Base-by-base conservation (phyloP, 2,797 vertebrate genomes). In the Picus viridis region DNA sequence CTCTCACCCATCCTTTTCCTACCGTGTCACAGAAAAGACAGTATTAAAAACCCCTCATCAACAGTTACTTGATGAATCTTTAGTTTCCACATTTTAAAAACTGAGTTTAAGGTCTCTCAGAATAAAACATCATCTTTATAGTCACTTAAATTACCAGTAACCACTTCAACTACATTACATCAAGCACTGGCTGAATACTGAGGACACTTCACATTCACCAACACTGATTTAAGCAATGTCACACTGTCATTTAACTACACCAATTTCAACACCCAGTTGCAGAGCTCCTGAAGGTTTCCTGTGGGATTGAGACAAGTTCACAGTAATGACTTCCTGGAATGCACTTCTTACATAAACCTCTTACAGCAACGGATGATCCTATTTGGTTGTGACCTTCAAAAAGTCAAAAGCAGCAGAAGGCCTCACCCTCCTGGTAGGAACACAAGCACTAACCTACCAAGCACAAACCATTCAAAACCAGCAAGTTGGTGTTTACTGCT, bases 271-370 rank as follows among this genome's bases (percentile, higher is more conserved):
- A 56, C 9, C 36, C 1, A n/a, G 56, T 51, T 24, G 19, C 77
- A 34, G 1, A 41, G 23, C 11, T 83, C 56, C 54, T 22, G 9
- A 54, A 76, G 8, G 63, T 54, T 91, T 73, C 80, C 65, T 53
- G 32, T 36, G 56, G 49, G 62, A 84, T 53, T 5, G 64, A 63
- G 64, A 56, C 62, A 76, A 17, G n/a, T 86, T 92, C 78, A 61
- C 30, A 88, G 77, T 27, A 81, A 74, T 59, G 78, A 81, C 47
- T 68, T 95, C 89, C 93, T 88, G 65, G 73, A 92, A 94, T 19
- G 74, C 74, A 43, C 30, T 77, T 83, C 62, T 91, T 77, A 41
- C 10, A 61, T 69, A 95, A 96, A 93, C 17, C 71, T 83, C 57
- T 84, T 64, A 80, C 47, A 90, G 53, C 73, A 70, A 34, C 0